phyloP scores from a whole-genome alignment of 2,113 vertebrate genomes.

The Nicator chloris region DNA sequence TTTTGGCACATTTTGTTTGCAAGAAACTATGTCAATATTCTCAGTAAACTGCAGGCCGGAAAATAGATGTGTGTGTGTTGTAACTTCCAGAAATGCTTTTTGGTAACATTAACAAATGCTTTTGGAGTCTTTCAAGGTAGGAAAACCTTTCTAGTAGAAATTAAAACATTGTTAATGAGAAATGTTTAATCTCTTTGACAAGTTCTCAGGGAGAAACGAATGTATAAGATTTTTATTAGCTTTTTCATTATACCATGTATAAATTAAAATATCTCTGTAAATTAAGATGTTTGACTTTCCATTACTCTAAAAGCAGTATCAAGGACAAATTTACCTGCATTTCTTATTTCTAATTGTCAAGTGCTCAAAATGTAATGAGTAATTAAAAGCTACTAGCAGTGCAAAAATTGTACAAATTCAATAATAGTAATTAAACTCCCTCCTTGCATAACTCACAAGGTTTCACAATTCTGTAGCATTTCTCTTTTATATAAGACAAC shows the following conservation, averaged over 20 bases:
- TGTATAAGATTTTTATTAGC: not conserved
- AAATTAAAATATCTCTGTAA: not conserved
- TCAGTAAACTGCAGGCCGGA: not conserved
- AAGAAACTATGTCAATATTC: not conserved
- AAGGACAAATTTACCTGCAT: not conserved
- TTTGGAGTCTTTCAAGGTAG: not conserved
- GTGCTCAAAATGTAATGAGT: not conserved
- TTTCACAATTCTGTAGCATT: slow-evolving; percentile 45
- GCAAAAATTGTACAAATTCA: not conserved
- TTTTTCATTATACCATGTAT: not conserved
- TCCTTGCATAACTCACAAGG: slow-evolving; percentile 29
- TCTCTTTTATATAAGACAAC: slow-evolving; percentile 30
- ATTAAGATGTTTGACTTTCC: not conserved
- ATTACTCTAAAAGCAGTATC: not conserved
- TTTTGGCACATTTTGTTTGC: not conserved
- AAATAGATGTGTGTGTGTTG: not conserved
- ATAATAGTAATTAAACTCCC: not conserved
- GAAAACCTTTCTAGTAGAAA: not conserved
- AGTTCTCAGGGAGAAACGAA: not conserved
- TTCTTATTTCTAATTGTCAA: not conserved
- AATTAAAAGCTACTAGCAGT: not conserved
- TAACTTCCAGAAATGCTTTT: not conserved
- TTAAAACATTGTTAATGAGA: not conserved
- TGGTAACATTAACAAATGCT: not conserved
- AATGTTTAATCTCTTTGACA: not conserved